Conservation (phyloP, 2,797 vertebrate genomes). For the Gymnoscopelus microlampas region DNA sequence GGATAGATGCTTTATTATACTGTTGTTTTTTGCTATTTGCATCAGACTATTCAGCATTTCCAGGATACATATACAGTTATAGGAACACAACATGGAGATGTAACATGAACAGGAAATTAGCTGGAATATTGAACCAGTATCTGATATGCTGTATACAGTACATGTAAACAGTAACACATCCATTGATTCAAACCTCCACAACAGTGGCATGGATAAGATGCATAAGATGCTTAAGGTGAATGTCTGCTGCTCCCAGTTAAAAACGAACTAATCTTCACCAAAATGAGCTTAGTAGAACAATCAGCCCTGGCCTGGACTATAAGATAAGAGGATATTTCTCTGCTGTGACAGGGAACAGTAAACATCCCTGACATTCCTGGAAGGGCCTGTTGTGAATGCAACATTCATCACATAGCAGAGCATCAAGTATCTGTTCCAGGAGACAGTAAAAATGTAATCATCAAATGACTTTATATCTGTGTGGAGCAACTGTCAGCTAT, state of each 20-base stretch:
- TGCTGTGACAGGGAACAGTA: conserved; percentile 44
- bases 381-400: conserved; percentile 25
- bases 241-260: conserved; percentile 14
- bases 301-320: conserved; percentile 23
- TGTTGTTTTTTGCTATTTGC: not conserved
- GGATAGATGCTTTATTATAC: not conserved
- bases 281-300: conserved; percentile 48
- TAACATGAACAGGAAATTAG: not conserved
- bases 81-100: not conserved
- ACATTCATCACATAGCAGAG: conserved; percentile 4
- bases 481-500: not conserved
- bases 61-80: not conserved
- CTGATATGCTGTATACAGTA: not conserved
- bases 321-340: conserved; percentile 39
- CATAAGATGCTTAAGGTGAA: not conserved
- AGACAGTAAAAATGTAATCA: not conserved
- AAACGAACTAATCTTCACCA: conserved; percentile 48
- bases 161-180: not conserved
- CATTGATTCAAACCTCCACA: conserved; percentile 6
- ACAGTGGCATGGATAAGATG: conserved; percentile 15
- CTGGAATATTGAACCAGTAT: not conserved
- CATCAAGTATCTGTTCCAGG: not conserved
- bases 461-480: not conserved
- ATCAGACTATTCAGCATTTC: not conserved
- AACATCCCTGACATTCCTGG: conserved; percentile 53